phyloP scores from a whole-genome alignment of 1,140 invertebrate species.

The Drosophila pandora region DNA sequence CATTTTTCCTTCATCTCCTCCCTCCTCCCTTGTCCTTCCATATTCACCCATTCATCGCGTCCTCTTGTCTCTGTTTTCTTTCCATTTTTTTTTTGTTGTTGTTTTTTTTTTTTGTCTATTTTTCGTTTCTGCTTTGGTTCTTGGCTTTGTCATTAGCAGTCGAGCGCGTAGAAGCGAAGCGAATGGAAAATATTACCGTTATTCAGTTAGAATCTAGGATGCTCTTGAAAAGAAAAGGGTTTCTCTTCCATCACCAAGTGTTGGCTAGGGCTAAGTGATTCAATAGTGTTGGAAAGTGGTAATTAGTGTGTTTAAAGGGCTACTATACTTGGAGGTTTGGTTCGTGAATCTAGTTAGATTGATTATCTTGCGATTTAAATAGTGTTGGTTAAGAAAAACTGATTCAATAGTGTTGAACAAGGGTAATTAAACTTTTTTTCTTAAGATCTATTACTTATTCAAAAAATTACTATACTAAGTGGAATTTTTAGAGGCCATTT shows the following conservation, averaged over 20 bases:
- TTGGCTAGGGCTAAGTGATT: not conserved
- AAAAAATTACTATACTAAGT: too few species aligned
- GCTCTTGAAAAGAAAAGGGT: constrained; percentile 11
- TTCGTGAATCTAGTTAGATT: not conserved
- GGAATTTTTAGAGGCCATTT: too few species aligned
- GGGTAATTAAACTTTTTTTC: too few species aligned
- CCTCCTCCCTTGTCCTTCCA: not conserved
- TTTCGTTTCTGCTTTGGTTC: constrained; percentile 29
- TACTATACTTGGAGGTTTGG: not conserved
- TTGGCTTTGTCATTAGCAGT: constrained; percentile 64
- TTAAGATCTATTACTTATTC: too few species aligned
- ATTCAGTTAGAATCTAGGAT: constrained; percentile 12
- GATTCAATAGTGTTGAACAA: too few species aligned
- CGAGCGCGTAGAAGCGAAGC: constrained; percentile 34
- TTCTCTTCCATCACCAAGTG: not conserved
- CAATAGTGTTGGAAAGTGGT: not conserved
- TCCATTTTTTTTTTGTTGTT: constrained; percentile 16
- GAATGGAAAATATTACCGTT: constrained; percentile 19
- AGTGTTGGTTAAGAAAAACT: not conserved
- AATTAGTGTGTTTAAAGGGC: not conserved
- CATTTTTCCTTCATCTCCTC: not conserved
- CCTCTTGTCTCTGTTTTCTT: constrained; percentile 34
- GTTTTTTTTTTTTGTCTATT: constrained; percentile 8
- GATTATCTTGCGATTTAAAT: not conserved
- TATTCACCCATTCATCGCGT: constrained; percentile 10